phyloP scores from a whole-genome alignment of 2,797 vertebrate species.

The Meriones psammophilus region DNA sequence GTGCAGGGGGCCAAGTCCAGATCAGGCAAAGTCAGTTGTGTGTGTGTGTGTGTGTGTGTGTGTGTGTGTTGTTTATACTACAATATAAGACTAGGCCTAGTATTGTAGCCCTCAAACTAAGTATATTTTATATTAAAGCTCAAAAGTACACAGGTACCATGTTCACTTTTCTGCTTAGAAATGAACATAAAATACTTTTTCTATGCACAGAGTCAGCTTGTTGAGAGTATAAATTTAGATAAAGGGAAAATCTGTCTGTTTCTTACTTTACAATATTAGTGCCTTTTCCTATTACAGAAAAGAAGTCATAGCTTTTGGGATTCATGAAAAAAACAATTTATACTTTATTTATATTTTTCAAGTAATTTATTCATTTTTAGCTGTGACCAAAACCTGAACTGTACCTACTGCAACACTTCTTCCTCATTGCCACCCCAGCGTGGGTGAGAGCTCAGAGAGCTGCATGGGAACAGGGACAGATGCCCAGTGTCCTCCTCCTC shows the following conservation, averaged over 20 bases:
- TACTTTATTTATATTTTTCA: neutral
- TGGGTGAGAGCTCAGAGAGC: neutral
- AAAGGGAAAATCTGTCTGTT: neutral
- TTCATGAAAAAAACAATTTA: neutral
- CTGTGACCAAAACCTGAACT: neutral
- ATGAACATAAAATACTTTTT: neutral
- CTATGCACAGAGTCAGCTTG: neutral
- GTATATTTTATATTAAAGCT: neutral
- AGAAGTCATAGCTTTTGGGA: neutral
- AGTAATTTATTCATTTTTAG: neutral
- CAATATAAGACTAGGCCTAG: neutral
- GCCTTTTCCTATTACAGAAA: neutral
- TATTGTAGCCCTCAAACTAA: neutral
- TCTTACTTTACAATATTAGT: neutral
- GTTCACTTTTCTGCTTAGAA: slow-evolving; percentile 15
- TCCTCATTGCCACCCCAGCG: accelerated
- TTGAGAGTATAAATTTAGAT: neutral
- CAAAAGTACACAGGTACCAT: neutral
- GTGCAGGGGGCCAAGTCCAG: no score
- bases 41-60: neutral
- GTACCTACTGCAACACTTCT: neutral
- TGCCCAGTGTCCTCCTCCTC: neutral
- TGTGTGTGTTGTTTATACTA: neutral
- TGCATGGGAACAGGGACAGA: no score
- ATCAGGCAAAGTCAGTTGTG: no score